phyloP scores from a whole-genome alignment of 2,797 vertebrate genomes.

The Psittacula derbiana region DNA sequence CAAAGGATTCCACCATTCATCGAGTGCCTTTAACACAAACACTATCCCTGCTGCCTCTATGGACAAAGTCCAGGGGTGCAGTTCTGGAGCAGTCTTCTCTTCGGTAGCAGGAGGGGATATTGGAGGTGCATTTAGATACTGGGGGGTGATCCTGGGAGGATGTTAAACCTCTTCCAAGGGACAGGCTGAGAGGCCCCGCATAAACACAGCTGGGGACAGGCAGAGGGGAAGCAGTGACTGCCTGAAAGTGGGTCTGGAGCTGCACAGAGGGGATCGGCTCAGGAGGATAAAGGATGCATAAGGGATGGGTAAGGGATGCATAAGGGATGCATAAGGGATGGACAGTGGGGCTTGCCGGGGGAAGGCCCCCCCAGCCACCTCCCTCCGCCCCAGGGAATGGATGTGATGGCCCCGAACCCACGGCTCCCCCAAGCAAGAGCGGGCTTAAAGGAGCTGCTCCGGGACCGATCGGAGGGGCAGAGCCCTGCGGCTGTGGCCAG shows the following conservation, averaged over 20 bases:
- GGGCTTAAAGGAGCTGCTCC: fast-evolving
- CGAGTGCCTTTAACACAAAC: not conserved
- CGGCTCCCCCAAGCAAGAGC: not conserved
- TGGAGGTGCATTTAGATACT: not conserved
- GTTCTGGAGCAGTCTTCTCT: not conserved
- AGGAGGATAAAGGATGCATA: fast-evolving
- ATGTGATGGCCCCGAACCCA: not conserved
- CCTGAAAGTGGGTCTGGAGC: not conserved
- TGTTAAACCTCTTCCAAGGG: not conserved
- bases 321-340: too few species aligned
- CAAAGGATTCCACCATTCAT: not conserved
- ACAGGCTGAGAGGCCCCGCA: not conserved
- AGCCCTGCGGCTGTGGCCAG: not conserved
- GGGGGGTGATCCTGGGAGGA: fast-evolving
- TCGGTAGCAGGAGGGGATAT: not conserved
- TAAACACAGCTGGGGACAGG: not conserved
- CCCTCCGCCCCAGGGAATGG: not conserved
- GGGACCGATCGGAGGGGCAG: not conserved
- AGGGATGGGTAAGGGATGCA: too few species aligned
- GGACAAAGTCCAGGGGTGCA: not conserved
- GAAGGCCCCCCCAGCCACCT: not conserved
- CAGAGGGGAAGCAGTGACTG: not conserved
- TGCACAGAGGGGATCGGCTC: fast-evolving
- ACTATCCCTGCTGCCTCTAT: fast-evolving
- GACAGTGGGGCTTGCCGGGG: not conserved